Evolutionary conservation across 1,140 invertebrate species (phyloP).

Genomic region (Hypsibius dujardini): DNA sequence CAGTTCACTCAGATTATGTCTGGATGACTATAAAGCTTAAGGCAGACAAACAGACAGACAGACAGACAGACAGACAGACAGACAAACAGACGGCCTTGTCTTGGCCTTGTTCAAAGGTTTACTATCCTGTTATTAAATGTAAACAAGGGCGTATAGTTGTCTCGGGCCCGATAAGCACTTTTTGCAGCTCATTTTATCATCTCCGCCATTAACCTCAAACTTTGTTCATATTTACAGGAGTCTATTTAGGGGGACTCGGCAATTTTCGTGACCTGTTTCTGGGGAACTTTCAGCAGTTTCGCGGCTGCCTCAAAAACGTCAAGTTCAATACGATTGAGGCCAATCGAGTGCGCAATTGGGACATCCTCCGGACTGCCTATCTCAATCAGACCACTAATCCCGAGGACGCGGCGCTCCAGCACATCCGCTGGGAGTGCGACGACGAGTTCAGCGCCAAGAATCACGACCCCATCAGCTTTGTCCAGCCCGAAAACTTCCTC

Average conservation of each 20-base stretch:
- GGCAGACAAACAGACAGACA: too few relatives aligned
- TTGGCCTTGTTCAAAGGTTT: too few relatives aligned
- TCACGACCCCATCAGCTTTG: constrained; percentile 62
- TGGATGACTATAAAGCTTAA: too few relatives aligned
- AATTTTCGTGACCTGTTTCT: constrained; percentile 73
- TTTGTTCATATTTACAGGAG: constrained; percentile 30
- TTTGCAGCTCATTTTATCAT: too few relatives aligned
- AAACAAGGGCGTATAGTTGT: too few relatives aligned
- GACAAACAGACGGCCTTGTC: too few relatives aligned
- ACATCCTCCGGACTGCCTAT: constrained; percentile 25
- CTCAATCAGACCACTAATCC: constrained; percentile 18
- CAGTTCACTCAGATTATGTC: too few relatives aligned
- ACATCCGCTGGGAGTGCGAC: constrained; percentile 67
- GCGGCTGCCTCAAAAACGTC: constrained; percentile 74
- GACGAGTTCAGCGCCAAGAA: constrained; percentile 67
- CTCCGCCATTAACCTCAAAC: not conserved
- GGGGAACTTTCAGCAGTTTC: constrained; percentile 65
- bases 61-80: too few relatives aligned
- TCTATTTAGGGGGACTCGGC: constrained; percentile 71
- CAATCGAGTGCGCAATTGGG: constrained; percentile 42
- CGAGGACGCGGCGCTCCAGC: constrained; percentile 29
- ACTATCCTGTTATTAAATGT: too few relatives aligned
- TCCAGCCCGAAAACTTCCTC: constrained; percentile 37
- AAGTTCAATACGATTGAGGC: constrained; percentile 69
- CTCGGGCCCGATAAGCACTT: too few relatives aligned